Percentiles rank a stretch among this genome's conserved stretches.
Evolutionary conservation across 2,797 vertebrate species (phyloP).

Genomic region (Scomberomorus guttatus): DNA sequence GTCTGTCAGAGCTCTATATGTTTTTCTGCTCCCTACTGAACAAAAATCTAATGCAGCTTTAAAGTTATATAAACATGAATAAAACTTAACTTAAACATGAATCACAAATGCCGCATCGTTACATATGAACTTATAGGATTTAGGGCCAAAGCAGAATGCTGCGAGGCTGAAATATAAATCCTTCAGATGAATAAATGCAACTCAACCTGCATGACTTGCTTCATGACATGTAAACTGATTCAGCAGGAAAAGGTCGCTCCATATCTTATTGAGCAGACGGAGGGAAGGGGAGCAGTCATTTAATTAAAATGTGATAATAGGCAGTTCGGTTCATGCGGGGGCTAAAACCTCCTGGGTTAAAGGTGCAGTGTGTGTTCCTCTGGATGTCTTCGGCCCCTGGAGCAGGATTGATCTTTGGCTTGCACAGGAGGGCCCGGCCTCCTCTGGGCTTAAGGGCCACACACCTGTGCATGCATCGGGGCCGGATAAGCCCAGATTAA

Average conservation of each 20-base stretch:
- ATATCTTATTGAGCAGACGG: constrained; percentile 44
- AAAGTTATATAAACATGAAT: not conserved
- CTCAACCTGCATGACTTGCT: constrained; percentile 44
- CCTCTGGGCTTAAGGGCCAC: constrained; percentile 81
- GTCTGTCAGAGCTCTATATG: too few species aligned
- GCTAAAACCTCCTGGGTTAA: constrained; percentile 60
- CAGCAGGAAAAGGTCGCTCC: constrained; percentile 51
- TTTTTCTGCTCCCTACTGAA: too few species aligned
- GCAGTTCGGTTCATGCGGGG: constrained; percentile 55
- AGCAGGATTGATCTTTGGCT: constrained; percentile 80
- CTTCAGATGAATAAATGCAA: constrained; percentile 33
- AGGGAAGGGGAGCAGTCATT: constrained; percentile 44
- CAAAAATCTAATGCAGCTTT: not conserved
- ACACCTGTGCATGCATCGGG: constrained; percentile 82
- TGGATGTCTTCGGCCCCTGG: constrained; percentile 64
- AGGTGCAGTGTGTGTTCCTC: constrained; percentile 68
- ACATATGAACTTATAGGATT: not conserved
- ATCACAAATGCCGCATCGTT: too few species aligned
- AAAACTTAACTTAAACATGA: too few species aligned
- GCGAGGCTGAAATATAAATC: constrained; percentile 34
- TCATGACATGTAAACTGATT: constrained; percentile 54
- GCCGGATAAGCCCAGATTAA: constrained; percentile 86
- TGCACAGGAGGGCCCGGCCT: constrained; percentile 62
- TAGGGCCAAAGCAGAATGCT: constrained; percentile 1
- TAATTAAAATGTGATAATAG: constrained; percentile 88